These are phyloP conservation scores for Microctonus brassicae DNA, from an alignment of 2,888 invertebrate genomes.

Conservation along the genomic window DNA sequence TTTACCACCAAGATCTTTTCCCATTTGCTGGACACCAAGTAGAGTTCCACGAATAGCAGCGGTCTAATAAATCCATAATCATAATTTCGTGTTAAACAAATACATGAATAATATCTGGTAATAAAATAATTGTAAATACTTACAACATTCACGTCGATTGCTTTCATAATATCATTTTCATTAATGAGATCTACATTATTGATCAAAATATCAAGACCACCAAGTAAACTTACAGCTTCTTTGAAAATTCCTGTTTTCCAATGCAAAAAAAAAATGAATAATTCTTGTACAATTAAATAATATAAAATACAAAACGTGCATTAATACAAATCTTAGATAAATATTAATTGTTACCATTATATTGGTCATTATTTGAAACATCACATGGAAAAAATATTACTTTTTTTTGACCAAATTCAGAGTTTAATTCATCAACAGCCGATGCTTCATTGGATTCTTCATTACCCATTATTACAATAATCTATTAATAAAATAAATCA, in stretches of 20 bases:
- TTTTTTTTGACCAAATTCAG: constrained; percentile 59
- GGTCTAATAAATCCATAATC: constrained; percentile 54
- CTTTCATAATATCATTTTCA: constrained; percentile 56
- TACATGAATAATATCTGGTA: too few relatives aligned
- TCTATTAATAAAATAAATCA: constrained; percentile 45
- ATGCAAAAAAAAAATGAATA: constrained; percentile 11
- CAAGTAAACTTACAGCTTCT: constrained; percentile 67
- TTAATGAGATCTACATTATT: constrained; percentile 63
- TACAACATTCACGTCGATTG: constrained; percentile 65
- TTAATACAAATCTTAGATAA: background rate
- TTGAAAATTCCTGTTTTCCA: constrained; percentile 69
- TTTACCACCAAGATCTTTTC: constrained; percentile 68
- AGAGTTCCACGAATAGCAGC: constrained; percentile 67
- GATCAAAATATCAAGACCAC: constrained; percentile 73
- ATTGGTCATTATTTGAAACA: constrained; percentile 58
- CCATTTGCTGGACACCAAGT: constrained; percentile 70
- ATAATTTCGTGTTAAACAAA: too few relatives aligned
- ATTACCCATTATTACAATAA: constrained; percentile 57
- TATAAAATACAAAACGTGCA: background rate
- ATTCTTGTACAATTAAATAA: too few relatives aligned
- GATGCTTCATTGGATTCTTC: constrained; percentile 49
- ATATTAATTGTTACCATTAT: constrained; percentile 54
- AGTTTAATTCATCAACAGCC: constrained; percentile 54
- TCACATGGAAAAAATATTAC: constrained; percentile 59
- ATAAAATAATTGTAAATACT: too few relatives aligned